Base-by-base conservation (phyloP, 2,888 invertebrate genomes). In the Listrodromus nycthemerus region DNA sequence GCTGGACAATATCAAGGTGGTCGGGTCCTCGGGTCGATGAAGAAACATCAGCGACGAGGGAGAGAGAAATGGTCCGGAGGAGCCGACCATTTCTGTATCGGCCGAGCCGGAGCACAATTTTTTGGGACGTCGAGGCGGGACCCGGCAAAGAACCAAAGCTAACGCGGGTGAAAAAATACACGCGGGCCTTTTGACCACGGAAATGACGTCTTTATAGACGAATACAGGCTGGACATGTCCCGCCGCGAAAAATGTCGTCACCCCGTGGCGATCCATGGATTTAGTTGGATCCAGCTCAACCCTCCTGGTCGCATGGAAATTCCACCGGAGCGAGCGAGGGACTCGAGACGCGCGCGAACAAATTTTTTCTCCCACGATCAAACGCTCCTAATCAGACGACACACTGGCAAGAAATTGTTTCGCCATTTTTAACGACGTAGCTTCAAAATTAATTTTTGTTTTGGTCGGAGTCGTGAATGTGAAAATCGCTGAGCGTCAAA, bases 241-340 rank as follows among this genome's bases (percentile, higher is more conserved):
- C 88, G 89, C 87, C 86, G 92, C 80, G 92, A 89, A 89, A 89
- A 91, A 91, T 89, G 92, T 93, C 93, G 91, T 93, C 92, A 91
- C 92, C 92, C 91, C 90, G 89, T 86, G 90, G 89, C 86, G 91
- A 89, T 84, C 87, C 89, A 83, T 89, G 91, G 90, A 91, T 93
- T 91, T 92, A 88, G 86, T 90, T 88, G 88, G 86, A 89, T 66
- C 69, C 70, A 74, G 77, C 78, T 80, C 63, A 78, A 61, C 76
- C 76, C 73, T 83, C 48, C 81, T 55, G 30, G 61, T 73, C n/a
- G n/a, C n/a, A n/a, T 74, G 48, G 50, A 74, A 79, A 76, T n/a
- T 37, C 58, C 13, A n/a, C 30, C 37, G 45, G 50, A 41, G 65
- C 10, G 41, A 80, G 71, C 19, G 83, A 80, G 50, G 52, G 80